Evolutionary conservation across 1,140 invertebrate genomes (phyloP).

Genomic region (Reticulitermes speratus): DNA sequence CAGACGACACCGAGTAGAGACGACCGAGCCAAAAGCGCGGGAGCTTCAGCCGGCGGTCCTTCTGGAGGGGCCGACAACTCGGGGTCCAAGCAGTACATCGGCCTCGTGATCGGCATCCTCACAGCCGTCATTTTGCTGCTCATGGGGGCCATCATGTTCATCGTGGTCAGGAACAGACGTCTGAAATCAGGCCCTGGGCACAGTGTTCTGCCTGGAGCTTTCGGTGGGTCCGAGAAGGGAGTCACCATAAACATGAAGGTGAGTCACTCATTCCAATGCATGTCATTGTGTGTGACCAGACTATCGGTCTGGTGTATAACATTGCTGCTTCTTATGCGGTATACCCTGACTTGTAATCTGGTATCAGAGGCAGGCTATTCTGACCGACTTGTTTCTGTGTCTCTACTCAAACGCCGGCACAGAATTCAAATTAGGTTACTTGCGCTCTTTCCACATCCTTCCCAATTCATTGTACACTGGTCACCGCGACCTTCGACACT

Average conservation of each 20-base stretch:
- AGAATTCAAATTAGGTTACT: no score
- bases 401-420: no score
- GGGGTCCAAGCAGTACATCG: conserved; percentile 53
- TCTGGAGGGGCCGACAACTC: not conserved
- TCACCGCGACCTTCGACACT: no score
- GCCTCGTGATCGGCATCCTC: conserved; percentile 73
- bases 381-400: no score
- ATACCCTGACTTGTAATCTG: no score
- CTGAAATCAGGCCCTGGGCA: conserved; percentile 55
- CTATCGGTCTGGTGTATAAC: no score
- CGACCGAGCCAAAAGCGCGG: conserved; percentile 39
- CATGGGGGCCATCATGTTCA: conserved; percentile 66
- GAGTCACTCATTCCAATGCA: not conserved
- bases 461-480: no score
- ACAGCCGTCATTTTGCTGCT: conserved; percentile 71
- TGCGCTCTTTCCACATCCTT: no score
- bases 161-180: conserved; percentile 66
- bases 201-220: conserved; percentile 47
- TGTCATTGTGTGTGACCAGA: no score
- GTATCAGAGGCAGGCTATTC: no score
- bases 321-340: no score
- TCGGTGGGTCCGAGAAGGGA: conserved; percentile 48
- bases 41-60: not conserved
- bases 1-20: conserved; percentile 60
- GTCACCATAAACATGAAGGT: conserved; percentile 54